Evolutionary conservation across 2,888 invertebrate species (phyloP), one percentile per base, ranked within the genome.

Genomic region (Heteromurus nitidus): DNA sequence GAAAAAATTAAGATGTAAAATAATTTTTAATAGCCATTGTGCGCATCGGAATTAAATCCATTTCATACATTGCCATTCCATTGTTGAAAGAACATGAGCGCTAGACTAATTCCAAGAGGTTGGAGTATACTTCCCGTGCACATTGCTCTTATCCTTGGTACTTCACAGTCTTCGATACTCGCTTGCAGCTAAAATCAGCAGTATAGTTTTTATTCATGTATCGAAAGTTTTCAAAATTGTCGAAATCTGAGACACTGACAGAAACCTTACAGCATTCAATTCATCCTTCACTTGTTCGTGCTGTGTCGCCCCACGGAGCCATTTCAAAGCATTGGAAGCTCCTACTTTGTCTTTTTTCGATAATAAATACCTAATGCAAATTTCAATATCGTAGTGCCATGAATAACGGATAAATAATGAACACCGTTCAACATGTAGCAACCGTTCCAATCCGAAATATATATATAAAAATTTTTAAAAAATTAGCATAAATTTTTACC

Each of bases 71-170:
- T 81, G 50, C 82, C 81, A 55, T 80, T 82, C 85, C 83, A 92
- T 89, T 96, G 95, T 88, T 95, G 95, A 90, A 95, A 95, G 88
- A 95, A 92, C 93, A 97, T 95, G 82, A 95, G 92, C 18, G 94
- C 93, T 30, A 95, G 90, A 1, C 93, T 93, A 67, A 95, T 93
- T 67, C 94, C 89, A 74, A 96, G 90, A 0, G 96, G 95, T 88
- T 91, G 93, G 44, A 93, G 91, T 9, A 94, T 92, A 0, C 92
- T 93, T 24, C 91, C 91, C 84, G 91, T 92, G 0, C 85, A 74
- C 24, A 87, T 77, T 9, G 72, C 82, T 22, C 58, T 44, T 22
- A 83, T 82, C 20, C 64, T 67, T 0, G 80, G 82, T 0, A 73
- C 55, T 42, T 81, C 69, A 11, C 70, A 55, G 3, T 73, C 67